These are phyloP conservation scores for Poeciliopsis prolifica DNA, from an alignment of 2,113 vertebrate species.

Conservation along the genomic window DNA sequence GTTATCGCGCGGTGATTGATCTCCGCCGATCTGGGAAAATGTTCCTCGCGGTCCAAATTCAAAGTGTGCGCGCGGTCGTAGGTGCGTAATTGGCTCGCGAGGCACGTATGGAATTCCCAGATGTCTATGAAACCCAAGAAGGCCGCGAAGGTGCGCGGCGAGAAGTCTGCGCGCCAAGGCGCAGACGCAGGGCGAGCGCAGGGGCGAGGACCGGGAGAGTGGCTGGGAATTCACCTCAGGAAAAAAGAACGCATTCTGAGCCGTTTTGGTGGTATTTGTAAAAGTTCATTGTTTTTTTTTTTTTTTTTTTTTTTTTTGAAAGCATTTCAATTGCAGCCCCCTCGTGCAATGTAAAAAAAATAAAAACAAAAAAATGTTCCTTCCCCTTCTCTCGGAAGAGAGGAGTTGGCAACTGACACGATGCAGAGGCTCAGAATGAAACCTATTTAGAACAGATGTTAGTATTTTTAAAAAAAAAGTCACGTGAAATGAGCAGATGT, in stretches of 20 bases:
- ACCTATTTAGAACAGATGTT: constrained; percentile 94
- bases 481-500: constrained; percentile 93
- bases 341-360: constrained; percentile 34
- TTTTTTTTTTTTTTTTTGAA: background rate
- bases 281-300: background rate
- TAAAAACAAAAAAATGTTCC: constrained; percentile 20
- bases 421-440: constrained; percentile 88
- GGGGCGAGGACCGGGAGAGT: background rate
- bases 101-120: constrained; percentile 96
- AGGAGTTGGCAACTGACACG: constrained; percentile 83
- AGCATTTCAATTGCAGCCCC: constrained; percentile 5
- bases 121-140: constrained; percentile 93
- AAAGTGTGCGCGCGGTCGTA: constrained; percentile 89
- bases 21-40: constrained; percentile 70
- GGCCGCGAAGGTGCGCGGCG: constrained; percentile 82
- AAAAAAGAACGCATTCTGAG: background rate
- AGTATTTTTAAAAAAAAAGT: constrained; percentile 84
- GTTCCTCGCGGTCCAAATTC: constrained; percentile 82
- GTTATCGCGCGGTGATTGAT: constrained; percentile 51
- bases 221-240: background rate
- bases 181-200: constrained; percentile 3
- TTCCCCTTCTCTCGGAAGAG: constrained; percentile 47
- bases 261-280: background rate
- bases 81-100: constrained; percentile 94
- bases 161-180: background rate